Conservation (phyloP, 2,888 invertebrate genomes). For the Dysmachus trigonus region DNA sequence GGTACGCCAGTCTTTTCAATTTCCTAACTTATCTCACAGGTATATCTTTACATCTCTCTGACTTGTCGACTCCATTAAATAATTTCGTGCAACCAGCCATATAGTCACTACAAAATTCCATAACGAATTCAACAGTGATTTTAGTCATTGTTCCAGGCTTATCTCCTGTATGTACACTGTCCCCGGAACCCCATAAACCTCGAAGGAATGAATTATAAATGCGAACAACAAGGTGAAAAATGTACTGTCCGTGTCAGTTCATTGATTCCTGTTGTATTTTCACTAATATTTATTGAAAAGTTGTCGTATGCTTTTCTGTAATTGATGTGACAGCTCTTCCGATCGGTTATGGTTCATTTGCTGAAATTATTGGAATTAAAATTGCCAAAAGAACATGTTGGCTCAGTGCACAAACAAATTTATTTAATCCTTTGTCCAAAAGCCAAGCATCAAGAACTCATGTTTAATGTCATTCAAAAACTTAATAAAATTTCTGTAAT, state of each 20-base stretch:
- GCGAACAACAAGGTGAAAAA: background rate
- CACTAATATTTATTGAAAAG: background rate
- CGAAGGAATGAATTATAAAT: background rate
- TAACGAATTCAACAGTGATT: background rate
- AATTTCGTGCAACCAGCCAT: background rate
- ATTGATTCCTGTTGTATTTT: background rate
- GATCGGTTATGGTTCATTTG: background rate
- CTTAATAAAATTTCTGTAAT: background rate
- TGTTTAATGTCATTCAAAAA: background rate
- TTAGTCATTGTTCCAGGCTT: background rate
- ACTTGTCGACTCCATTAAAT: background rate
- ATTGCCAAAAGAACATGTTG: background rate
- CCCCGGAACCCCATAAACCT: background rate
- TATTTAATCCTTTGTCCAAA: background rate
- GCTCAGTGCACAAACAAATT: background rate
- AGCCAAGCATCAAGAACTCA: background rate
- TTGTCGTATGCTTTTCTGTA: background rate
- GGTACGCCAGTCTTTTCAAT: background rate
- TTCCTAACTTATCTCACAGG: background rate
- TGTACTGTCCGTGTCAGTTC: background rate
- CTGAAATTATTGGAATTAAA: background rate
- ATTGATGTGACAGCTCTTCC: background rate
- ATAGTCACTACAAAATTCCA: background rate
- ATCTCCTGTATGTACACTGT: background rate
- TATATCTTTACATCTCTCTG: background rate